A percentile compares a stretch with the other conserved stretches of the same genome.
These are phyloP conservation scores for Silurus aristotelis DNA, from an alignment of 2,797 vertebrate genomes.

Conservation along the genomic window DNA sequence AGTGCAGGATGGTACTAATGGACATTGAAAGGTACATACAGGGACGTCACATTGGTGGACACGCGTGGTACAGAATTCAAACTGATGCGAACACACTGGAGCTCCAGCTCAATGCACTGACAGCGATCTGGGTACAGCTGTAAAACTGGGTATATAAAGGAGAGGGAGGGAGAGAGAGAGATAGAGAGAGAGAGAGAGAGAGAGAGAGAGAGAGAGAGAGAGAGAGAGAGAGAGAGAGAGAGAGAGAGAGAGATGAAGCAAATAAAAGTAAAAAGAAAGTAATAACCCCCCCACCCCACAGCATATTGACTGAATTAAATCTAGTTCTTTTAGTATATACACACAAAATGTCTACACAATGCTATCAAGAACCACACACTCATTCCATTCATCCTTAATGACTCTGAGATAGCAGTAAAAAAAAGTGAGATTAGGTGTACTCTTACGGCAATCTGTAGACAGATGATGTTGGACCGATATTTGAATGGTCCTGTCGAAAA, in stretches of 20 bases:
- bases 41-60: conserved; percentile 62
- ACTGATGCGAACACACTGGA: conserved; percentile 61
- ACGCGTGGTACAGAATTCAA: conserved; percentile 60
- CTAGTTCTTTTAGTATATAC: background rate
- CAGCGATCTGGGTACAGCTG: conserved; percentile 61
- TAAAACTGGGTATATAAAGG: conserved; percentile 53
- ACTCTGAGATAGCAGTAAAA: background rate
- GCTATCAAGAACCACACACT: background rate
- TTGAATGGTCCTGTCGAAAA: conserved; percentile 67
- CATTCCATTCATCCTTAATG: background rate
- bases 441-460: conserved; percentile 68
- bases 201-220: background rate
- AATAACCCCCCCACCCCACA: background rate
- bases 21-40: conserved; percentile 52
- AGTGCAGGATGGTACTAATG: background rate
- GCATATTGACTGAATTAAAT: background rate
- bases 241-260: background rate
- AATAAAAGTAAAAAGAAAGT: background rate
- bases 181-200: background rate
- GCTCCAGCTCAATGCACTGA: conserved; percentile 63
- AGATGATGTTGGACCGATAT: conserved; percentile 57
- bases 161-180: background rate
- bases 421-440: background rate
- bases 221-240: background rate
- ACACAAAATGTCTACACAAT: background rate